Evolutionary conservation across 2,113 vertebrate species (phyloP), one percentile per base, ranked within the genome.

Genomic region (Onychorhynchus coronatus): DNA sequence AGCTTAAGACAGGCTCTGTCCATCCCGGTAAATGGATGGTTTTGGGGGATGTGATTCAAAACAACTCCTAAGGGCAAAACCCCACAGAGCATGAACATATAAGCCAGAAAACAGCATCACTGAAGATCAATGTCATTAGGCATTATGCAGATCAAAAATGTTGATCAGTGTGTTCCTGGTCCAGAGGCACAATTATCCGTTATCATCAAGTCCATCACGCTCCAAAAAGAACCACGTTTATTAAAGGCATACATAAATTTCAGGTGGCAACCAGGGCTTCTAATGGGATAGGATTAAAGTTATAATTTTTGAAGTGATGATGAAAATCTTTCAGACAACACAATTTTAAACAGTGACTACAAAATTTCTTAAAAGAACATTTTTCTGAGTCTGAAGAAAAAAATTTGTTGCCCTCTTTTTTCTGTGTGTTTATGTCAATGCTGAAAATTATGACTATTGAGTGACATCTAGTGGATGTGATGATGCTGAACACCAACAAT

Each of bases 381-480:
- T 9, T 8, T 53, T 87, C 39, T 62, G 30, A 27, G 1, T 33
- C 21, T 75, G 46, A 88, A 90, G 4, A 12, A 88, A 41, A n/a
- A 91, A 28, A 59, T 63, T 59, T 55, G 8, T 41, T 63, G 28
- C 49, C 8, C 23, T 22, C 44, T 31, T 17, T 44, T 24, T 2
- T 49, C 24, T 24, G 5, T 21, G 11, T 27, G n/a, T 78, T 35
- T 44, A 6, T 80, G 39, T 41, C 20, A 55, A 3, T 39, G 55
- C 6, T 87, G 63, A 27, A 14, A 89, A 92, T 78, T 46, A 56
- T 95, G 89, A 95, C 88, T 96, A 27, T 77, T 89, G 82, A 95
- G 94, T 96, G 98, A 97, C 98, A 98, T 97, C 98, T 98, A 98
- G 97, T 98, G 98, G 98, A 76, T 46, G 9, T 37, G 63, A 7